Evolutionary conservation across 1,140 invertebrate genomes (phyloP).

Genomic region (Drosophila willistoni): DNA sequence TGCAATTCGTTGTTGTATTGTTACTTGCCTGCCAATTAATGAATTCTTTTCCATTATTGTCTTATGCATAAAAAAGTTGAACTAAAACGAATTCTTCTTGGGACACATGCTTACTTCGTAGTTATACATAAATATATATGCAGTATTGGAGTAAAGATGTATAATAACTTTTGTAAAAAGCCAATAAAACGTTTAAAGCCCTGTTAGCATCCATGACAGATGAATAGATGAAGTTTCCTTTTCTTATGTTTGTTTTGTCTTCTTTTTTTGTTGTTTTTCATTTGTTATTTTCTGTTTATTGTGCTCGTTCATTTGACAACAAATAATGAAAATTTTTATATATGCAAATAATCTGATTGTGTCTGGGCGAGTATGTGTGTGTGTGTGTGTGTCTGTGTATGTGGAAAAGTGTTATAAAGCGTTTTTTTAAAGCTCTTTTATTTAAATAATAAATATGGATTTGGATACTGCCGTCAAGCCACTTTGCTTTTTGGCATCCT

Average conservation of each 20-base stretch:
- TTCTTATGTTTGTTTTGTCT: not conserved
- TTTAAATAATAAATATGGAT: conserved; percentile 76
- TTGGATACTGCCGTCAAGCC: not conserved
- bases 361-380: not conserved
- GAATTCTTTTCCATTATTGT: too few species aligned
- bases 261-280: not conserved
- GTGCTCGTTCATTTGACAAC: conserved; percentile 46
- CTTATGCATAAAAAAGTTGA: too few species aligned
- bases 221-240: not conserved
- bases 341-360: conserved; percentile 66
- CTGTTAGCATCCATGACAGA: conserved; percentile 30
- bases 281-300: conserved; percentile 35
- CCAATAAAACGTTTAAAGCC: conserved; percentile 73
- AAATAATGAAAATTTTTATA: conserved; percentile 72
- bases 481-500: conserved; percentile 7
- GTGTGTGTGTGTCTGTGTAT: conserved; percentile 13
- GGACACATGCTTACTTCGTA: too few species aligned
- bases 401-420: conserved; percentile 66
- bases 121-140: not conserved
- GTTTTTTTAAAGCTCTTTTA: conserved; percentile 64
- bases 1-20: too few species aligned
- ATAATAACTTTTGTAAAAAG: conserved; percentile 53
- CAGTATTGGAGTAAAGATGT: conserved; percentile 29
- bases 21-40: too few species aligned
- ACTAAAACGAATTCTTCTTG: too few species aligned